phyloP scores from a whole-genome alignment of 2,113 vertebrate species.

The Microcebus lehilahytsara region DNA sequence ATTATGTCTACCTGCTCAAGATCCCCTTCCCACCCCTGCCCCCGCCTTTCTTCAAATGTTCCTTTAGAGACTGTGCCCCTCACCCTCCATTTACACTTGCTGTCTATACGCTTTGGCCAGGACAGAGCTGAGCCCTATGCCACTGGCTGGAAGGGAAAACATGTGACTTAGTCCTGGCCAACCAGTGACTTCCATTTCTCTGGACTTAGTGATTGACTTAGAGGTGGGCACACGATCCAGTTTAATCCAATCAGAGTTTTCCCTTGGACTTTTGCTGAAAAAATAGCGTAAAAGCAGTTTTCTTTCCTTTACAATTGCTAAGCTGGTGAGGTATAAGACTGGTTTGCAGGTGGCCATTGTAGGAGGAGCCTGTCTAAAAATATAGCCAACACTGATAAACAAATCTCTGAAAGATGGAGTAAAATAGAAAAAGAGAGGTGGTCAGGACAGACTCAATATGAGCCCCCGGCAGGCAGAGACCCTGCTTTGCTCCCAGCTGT shows the following conservation, averaged over 20 bases:
- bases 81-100: too few relatives aligned
- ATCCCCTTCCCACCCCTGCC: fast-evolving
- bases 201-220: conserved; percentile 5
- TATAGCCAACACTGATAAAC: background rate
- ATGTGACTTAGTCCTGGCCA: background rate
- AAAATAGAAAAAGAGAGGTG: background rate
- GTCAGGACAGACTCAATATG: background rate
- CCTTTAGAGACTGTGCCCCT: background rate
- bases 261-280: background rate
- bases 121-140: background rate
- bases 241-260: background rate
- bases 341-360: background rate
- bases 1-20: background rate
- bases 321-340: background rate
- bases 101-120: background rate
- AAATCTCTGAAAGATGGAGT: background rate
- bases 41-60: background rate
- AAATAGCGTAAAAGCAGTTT: background rate
- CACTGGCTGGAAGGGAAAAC: background rate
- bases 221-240: background rate
- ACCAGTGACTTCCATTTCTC: background rate
- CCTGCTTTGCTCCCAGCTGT: background rate
- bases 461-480: background rate
- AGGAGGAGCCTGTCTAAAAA: background rate
- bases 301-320: background rate